Evolutionary conservation across 2,797 vertebrate species (phyloP).

Genomic region (Clarias pachynema): DNA sequence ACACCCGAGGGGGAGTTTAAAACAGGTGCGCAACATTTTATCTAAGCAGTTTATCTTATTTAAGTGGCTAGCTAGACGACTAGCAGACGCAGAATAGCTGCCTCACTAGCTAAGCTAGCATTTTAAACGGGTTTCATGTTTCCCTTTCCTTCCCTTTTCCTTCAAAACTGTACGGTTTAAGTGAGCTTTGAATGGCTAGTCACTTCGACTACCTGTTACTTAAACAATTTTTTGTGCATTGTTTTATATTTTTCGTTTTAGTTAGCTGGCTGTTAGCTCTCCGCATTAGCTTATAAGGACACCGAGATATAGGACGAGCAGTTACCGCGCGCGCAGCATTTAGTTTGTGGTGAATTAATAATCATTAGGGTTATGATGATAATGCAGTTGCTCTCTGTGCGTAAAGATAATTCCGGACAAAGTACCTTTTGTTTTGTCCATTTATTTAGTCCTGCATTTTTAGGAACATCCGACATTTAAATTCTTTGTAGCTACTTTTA

Average conservation of each 20-base stretch:
- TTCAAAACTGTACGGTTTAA: not conserved
- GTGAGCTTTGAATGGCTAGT: not conserved
- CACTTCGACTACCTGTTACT: constrained; percentile 7
- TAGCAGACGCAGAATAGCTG: constrained; percentile 16
- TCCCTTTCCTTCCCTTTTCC: not conserved
- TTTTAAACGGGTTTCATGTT: not conserved
- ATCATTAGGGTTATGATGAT: not conserved
- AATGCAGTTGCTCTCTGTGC: not conserved
- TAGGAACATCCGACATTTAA: not conserved
- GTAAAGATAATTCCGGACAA: no score
- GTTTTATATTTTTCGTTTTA: not conserved
- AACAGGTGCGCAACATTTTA: constrained; percentile 68
- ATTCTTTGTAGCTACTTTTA: not conserved
- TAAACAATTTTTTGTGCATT: not conserved
- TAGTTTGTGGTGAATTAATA: not conserved
- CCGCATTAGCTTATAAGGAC: not conserved
- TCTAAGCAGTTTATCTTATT: not conserved
- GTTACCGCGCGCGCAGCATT: not conserved
- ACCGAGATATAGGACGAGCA: not conserved
- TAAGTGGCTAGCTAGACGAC: not conserved
- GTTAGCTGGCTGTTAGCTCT: not conserved
- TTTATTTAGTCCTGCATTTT: not conserved
- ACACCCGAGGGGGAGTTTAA: constrained; percentile 62
- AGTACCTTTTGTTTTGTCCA: not conserved
- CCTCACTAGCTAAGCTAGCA: not conserved